phyloP scores from a whole-genome alignment of 2,113 vertebrate species.

The Aphyosemion australe region DNA sequence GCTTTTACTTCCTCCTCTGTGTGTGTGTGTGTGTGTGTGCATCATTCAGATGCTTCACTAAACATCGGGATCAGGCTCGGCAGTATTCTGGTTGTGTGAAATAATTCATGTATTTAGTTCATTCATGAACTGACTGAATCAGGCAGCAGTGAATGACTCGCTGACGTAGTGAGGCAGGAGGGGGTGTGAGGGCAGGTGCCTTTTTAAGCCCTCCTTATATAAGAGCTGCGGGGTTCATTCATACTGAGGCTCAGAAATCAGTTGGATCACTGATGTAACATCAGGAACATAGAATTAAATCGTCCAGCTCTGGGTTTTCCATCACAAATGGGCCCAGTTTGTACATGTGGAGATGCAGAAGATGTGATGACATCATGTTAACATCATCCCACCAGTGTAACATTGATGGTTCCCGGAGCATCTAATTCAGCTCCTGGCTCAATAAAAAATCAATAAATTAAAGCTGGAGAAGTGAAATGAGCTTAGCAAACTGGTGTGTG shows the following conservation, averaged over 20 bases:
- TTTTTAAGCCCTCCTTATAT: conserved; percentile 42
- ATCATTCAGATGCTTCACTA: too few relatives aligned
- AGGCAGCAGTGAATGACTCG: conserved; percentile 58
- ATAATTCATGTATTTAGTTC: conserved; percentile 25
- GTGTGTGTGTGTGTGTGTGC: too few relatives aligned
- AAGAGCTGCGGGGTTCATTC: conserved; percentile 35
- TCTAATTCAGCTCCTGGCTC: too few relatives aligned
- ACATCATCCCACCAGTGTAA: too few relatives aligned
- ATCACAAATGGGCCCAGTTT: not conserved
- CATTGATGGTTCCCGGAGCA: too few relatives aligned
- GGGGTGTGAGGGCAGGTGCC: conserved; percentile 39
- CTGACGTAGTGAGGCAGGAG: conserved; percentile 50
- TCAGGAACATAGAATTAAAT: not conserved
- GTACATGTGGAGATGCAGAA: conserved; percentile 28
- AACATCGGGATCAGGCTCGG: too few relatives aligned
- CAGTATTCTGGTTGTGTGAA: not conserved
- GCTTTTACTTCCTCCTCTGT: too few relatives aligned
- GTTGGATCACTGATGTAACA: not conserved
- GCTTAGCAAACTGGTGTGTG: too few relatives aligned
- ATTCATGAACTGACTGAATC: conserved; percentile 72
- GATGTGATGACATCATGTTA: conserved; percentile 49
- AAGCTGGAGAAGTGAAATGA: too few relatives aligned
- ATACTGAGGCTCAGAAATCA: not conserved
- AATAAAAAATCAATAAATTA: too few relatives aligned
- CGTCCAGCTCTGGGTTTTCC: not conserved